These are phyloP conservation scores for Otocyon megalotis DNA, from an alignment of 2,113 vertebrate species.

Conservation along the genomic window DNA sequence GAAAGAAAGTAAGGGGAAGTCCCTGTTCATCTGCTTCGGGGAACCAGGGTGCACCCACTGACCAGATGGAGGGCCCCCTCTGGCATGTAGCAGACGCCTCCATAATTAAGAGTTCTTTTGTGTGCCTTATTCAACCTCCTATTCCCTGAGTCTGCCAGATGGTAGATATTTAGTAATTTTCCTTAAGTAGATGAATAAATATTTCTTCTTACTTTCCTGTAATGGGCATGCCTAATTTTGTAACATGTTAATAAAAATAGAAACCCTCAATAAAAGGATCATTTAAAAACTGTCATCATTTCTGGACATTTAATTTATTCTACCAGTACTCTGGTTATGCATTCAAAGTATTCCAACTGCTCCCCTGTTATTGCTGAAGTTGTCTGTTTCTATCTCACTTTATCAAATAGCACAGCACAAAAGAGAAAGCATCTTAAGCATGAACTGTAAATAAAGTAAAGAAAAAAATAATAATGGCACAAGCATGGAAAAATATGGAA, in stretches of 20 bases:
- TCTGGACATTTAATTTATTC: background rate
- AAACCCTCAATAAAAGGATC: background rate
- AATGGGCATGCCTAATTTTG: background rate
- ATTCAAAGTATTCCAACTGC: background rate
- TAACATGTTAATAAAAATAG: background rate
- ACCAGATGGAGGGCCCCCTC: fast-evolving
- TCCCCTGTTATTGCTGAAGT: background rate
- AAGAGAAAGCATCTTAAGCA: background rate
- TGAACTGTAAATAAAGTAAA: background rate
- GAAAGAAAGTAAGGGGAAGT: background rate
- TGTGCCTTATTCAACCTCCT: background rate
- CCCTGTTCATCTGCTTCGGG: fast-evolving
- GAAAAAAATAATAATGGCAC: background rate
- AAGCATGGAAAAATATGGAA: background rate
- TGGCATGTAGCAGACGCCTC: fast-evolving
- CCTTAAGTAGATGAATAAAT: background rate
- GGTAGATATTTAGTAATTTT: background rate
- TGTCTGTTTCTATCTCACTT: background rate
- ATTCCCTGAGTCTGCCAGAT: background rate
- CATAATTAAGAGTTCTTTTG: fast-evolving
- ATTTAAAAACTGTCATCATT: background rate
- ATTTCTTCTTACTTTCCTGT: background rate
- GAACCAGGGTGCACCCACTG: fast-evolving
- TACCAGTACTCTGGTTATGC: no score
- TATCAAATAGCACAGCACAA: background rate